A percentile compares a stretch with the other conserved stretches of the same genome.
These are phyloP conservation scores for Diadophis punctatus DNA, from an alignment of 2,113 vertebrate species.

Conservation along the genomic window DNA sequence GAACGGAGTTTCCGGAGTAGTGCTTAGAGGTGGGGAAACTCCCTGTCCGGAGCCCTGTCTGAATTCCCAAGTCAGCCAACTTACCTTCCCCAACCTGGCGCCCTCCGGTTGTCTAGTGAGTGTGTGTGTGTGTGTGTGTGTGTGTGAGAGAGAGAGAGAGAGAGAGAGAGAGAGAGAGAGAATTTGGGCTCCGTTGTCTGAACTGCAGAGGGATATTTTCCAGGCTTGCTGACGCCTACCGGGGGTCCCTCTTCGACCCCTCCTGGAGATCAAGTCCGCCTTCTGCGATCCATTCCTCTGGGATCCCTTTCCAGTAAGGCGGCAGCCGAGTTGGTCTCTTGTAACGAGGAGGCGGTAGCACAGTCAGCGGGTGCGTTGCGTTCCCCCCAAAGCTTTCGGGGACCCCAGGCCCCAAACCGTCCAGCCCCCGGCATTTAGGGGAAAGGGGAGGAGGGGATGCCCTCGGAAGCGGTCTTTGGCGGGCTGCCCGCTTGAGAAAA, in stretches of 20 bases:
- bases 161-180: too few species aligned
- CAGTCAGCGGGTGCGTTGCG: neutral
- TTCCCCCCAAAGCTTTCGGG: neutral
- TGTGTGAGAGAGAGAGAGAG: too few species aligned
- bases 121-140: too few species aligned
- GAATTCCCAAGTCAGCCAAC: neutral
- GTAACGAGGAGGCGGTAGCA: too few species aligned
- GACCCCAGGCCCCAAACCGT: neutral
- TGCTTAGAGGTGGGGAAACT: accelerated
- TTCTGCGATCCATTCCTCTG: too few species aligned
- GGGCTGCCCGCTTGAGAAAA: neutral
- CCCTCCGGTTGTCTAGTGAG: neutral
- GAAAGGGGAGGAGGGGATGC: neutral
- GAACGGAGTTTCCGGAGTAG: neutral
- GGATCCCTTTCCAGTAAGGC: too few species aligned
- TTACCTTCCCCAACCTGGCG: neutral
- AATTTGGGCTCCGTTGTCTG: neutral
- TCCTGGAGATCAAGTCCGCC: too few species aligned
- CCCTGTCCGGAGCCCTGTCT: neutral
- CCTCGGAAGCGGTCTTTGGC: neutral
- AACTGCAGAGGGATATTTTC: neutral
- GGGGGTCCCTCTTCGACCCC: too few species aligned
- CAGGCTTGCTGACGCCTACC: too few species aligned
- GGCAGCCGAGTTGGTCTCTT: too few species aligned
- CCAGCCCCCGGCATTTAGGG: neutral